Evolutionary conservation across 2,797 vertebrate genomes (phyloP).

Genomic region (Periophthalmus magnuspinnatus): DNA sequence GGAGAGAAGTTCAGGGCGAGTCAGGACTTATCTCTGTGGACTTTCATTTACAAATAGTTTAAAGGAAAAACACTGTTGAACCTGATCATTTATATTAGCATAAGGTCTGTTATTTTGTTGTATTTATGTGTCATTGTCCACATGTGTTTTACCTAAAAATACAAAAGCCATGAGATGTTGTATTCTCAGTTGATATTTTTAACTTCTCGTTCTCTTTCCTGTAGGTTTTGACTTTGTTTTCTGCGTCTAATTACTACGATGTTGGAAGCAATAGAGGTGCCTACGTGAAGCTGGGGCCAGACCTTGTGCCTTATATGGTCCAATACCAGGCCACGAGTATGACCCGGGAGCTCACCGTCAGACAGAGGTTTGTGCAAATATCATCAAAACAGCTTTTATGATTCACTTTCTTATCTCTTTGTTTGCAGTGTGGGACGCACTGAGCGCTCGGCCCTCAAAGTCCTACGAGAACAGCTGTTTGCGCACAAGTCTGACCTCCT

Average conservation of each 20-base stretch:
- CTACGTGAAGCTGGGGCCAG: slow-evolving; percentile 88
- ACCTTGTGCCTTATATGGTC: slow-evolving; percentile 87
- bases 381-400: not conserved
- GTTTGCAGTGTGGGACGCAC: slow-evolving; percentile 83
- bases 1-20: too few species aligned
- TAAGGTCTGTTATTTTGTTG: too few species aligned
- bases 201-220: not conserved
- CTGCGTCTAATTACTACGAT: slow-evolving; percentile 91
- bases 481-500: slow-evolving; percentile 89
- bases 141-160: too few species aligned
- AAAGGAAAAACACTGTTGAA: too few species aligned
- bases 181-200: not conserved
- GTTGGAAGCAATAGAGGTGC: slow-evolving; percentile 95
- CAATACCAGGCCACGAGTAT: slow-evolving; percentile 91
- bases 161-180: not conserved
- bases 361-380: slow-evolving; percentile 78
- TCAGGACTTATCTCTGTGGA: too few species aligned
- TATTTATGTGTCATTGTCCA: too few species aligned
- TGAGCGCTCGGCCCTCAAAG: slow-evolving; percentile 89
- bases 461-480: slow-evolving; percentile 88
- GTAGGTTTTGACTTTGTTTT: slow-evolving; percentile 80
- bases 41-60: too few species aligned
- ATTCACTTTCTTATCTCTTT: not conserved
- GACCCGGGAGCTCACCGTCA: slow-evolving; percentile 83
- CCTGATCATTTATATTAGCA: too few species aligned